Percentiles rank a stretch among this genome's conserved stretches.
Evolutionary conservation across 2,797 vertebrate species (phyloP).

Genomic region (Peromyscus nudipes): DNA sequence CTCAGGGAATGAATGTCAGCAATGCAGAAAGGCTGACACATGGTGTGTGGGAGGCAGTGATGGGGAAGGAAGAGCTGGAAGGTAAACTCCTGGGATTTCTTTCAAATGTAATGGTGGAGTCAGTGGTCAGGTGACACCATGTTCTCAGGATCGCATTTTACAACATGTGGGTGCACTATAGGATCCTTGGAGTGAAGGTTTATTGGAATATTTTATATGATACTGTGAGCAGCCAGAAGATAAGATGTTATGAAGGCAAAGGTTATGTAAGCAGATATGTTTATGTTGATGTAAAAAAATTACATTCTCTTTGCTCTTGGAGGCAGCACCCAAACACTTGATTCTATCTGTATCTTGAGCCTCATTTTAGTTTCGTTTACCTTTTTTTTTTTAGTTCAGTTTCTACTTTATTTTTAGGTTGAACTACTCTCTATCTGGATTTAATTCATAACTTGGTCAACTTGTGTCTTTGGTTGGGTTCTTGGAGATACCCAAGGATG

Average conservation of each 20-base stretch:
- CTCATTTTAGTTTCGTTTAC: conserved; percentile 42
- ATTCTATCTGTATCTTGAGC: background rate
- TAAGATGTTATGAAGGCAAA: background rate
- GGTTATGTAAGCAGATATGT: background rate
- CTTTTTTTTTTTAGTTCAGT: background rate
- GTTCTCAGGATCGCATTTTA: background rate
- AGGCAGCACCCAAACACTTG: background rate
- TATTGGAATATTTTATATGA: background rate
- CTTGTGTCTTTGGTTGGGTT: background rate
- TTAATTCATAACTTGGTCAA: background rate
- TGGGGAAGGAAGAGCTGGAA: background rate
- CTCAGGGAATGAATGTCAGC: background rate
- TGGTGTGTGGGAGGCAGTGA: background rate
- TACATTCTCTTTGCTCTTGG: background rate
- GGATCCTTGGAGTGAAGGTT: background rate
- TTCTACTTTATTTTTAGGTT: background rate
- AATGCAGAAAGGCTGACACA: background rate
- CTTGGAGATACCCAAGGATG: background rate
- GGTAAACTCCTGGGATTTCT: background rate
- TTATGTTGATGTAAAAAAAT: background rate
- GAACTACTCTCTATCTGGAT: background rate
- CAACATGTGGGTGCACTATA: background rate
- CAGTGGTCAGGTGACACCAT: background rate
- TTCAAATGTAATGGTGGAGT: background rate
- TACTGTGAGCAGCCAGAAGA: background rate